These are phyloP conservation scores for Drosophila meridionalis DNA, from an alignment of 2,888 invertebrate genomes.

Conservation along the genomic window DNA sequence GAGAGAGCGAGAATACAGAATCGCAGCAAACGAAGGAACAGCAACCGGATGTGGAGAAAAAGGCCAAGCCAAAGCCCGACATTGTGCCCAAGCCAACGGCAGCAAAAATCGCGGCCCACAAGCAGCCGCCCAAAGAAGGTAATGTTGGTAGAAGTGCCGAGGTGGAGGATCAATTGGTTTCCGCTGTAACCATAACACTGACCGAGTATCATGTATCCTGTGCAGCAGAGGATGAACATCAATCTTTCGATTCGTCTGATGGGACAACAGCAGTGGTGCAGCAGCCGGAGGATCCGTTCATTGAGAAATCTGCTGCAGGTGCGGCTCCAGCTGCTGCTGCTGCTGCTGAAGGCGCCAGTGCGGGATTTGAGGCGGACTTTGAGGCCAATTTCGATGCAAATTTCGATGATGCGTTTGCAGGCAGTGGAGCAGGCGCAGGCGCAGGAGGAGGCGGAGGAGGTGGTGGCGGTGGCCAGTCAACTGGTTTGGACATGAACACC, in stretches of 20 bases:
- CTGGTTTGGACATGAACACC: slow-evolving; percentile 58
- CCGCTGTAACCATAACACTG: slow-evolving; percentile 66
- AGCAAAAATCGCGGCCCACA: slow-evolving; percentile 50
- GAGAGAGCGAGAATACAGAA: slow-evolving; percentile 74
- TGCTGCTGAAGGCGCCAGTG: slow-evolving; percentile 58
- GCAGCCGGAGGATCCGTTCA: slow-evolving; percentile 81
- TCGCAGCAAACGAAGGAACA: slow-evolving; percentile 42
- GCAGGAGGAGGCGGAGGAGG: slow-evolving; percentile 54
- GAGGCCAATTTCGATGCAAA: slow-evolving; percentile 84
- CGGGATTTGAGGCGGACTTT: slow-evolving; percentile 84
- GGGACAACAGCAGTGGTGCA: slow-evolving; percentile 76
- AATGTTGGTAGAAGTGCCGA: slow-evolving; percentile 33
- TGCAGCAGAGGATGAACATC: slow-evolving; percentile 71
- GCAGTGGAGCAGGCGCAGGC: slow-evolving; percentile 45
- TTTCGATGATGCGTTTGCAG: slow-evolving; percentile 85
- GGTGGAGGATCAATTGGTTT: slow-evolving; percentile 34
- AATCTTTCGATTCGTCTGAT: slow-evolving; percentile 74
- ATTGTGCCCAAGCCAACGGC: slow-evolving; percentile 58
- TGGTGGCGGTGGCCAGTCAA: slow-evolving; percentile 62
- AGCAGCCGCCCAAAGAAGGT: slow-evolving; percentile 69
- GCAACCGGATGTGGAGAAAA: slow-evolving; percentile 51
- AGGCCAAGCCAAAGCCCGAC: slow-evolving; percentile 63
- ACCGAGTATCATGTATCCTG: slow-evolving; percentile 65
- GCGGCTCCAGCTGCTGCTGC: slow-evolving; percentile 24
- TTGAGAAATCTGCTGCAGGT: slow-evolving; percentile 69